Evolutionary conservation across 2,797 vertebrate genomes (phyloP), one percentile per base, ranked within the genome.

Genomic region (Leuciscus waleckii): DNA sequence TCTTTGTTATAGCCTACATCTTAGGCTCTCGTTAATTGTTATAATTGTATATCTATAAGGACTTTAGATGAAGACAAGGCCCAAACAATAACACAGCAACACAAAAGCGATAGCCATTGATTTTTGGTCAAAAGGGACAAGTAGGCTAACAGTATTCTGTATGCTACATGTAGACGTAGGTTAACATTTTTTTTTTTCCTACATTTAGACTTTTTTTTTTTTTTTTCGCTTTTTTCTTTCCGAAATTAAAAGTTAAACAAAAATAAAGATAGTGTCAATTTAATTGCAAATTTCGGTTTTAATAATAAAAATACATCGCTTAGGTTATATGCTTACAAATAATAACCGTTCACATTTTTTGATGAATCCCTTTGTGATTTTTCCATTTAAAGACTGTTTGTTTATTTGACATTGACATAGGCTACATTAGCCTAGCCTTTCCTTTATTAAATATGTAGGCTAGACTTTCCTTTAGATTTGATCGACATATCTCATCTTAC

Each of bases 41-140:
- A 75, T 49, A 41, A 41, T 76, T 21, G 26, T 3, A 16, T 29
- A 39, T 51, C 32, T 17, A 17, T 65, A 83, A 69, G 7, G 65
- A 69, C 11, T 49, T 74, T 82, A 74, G 69, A 74, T 74, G 39
- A 26, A 26, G 69, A 26, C 71, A 49, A 83, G 81, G 81, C 81
- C 81, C 71, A 75, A 26, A 37, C 41, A 71, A 67, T 26, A 21
- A 49, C 41, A 46, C 32, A 51, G 11, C 37, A 8, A 21, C 13
- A 74, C 81, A 37, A 83, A 37, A 74, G 41, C 39, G 17, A 46
- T 46, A 46, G 13, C 68, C 19, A 26, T 49, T 49, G 19, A 4
- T 49, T 73, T 69, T 58, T 29, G 19, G 23, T 82, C 13, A 63
- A 74, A 82, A n/a, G 21, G 6, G 35, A 41, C 56, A 17, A 79